Percentiles rank a stretch among this genome's conserved stretches.
These are phyloP conservation scores for Chanos chanos DNA, from an alignment of 2,797 vertebrate genomes.

Conservation along the genomic window DNA sequence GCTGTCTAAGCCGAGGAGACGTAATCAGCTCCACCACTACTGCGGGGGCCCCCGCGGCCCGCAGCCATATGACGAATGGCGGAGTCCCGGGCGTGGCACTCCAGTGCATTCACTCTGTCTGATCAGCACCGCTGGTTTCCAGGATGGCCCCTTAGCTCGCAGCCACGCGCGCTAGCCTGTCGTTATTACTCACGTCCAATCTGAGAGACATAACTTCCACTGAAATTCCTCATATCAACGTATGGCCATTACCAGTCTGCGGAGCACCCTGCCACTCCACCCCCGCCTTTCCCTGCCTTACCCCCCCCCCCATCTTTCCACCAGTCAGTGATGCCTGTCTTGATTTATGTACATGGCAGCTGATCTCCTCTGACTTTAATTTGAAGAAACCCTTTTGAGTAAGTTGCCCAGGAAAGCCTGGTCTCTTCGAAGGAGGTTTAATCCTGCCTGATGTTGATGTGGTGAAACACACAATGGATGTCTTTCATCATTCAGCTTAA, in stretches of 20 bases:
- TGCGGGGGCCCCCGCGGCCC: slow-evolving; percentile 22
- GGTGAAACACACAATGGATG: slow-evolving; percentile 40
- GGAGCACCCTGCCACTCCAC: too few relatives aligned
- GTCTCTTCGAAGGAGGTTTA: slow-evolving; percentile 32
- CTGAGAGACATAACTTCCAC: slow-evolving; percentile 33
- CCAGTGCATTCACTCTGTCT: slow-evolving; percentile 37
- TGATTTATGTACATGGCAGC: slow-evolving; percentile 37
- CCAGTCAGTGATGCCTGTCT: slow-evolving; percentile 28
- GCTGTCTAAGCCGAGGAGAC: slow-evolving; percentile 26
- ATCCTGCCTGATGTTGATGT: slow-evolving; percentile 41
- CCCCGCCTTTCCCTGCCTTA: too few relatives aligned
- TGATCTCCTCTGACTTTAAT: slow-evolving; percentile 46
- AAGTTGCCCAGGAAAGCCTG: slow-evolving; percentile 40
- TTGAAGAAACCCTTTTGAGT: slow-evolving; percentile 45
- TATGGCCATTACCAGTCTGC: slow-evolving; percentile 43
- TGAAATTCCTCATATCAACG: slow-evolving; percentile 38
- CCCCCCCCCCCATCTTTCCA: too few relatives aligned
- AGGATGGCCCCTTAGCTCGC: slow-evolving; percentile 28
- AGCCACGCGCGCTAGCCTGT: slow-evolving; percentile 30
- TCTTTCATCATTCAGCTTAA: slow-evolving; percentile 29
- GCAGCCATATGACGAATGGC: slow-evolving; percentile 34
- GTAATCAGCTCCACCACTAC: slow-evolving; percentile 32
- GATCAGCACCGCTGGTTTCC: slow-evolving; percentile 32
- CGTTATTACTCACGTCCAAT: slow-evolving; percentile 31
- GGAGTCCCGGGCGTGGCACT: background rate